Percentiles rank a stretch among this genome's conserved stretches.
Conservation (phyloP, 2,888 invertebrate genomes). For the Neoaliturus tenellus region DNA sequence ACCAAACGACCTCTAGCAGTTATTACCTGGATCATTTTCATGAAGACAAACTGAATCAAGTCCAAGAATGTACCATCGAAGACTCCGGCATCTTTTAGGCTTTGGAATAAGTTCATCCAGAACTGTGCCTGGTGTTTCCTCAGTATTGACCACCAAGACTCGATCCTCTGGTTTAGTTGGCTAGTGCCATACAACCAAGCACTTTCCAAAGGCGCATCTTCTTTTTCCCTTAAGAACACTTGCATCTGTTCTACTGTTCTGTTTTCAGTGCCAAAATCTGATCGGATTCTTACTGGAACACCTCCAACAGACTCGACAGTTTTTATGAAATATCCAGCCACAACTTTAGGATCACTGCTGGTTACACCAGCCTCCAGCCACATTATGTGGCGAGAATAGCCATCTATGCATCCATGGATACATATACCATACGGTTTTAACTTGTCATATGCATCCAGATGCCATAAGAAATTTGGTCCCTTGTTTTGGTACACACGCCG, state of each 20-base stretch:
- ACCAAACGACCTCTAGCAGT: no score
- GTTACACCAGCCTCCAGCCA: not conserved
- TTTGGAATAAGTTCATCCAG: constrained; percentile 1
- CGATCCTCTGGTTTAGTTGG: not conserved
- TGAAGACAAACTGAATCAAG: not conserved
- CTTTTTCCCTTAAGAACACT: not conserved
- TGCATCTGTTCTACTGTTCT: not conserved
- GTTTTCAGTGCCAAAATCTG: not conserved
- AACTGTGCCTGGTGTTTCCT: not conserved
- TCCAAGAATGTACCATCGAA: not conserved
- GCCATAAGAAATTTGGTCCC: constrained; percentile 6
- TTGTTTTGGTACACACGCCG: not conserved
- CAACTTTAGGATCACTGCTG: not conserved
- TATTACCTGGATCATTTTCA: not conserved
- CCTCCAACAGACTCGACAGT: not conserved
- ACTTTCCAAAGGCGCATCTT: not conserved
- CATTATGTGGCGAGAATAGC: not conserved
- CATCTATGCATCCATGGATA: not conserved
- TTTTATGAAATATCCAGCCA: not conserved
- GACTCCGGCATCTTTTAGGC: not conserved
- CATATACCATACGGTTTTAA: not conserved
- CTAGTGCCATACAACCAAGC: not conserved
- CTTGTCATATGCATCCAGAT: constrained; percentile 9
- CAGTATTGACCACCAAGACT: not conserved
- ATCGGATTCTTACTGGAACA: not conserved